Evolutionary conservation across 1,140 invertebrate genomes (phyloP).

Genomic region (Caenorhabditis remanei): DNA sequence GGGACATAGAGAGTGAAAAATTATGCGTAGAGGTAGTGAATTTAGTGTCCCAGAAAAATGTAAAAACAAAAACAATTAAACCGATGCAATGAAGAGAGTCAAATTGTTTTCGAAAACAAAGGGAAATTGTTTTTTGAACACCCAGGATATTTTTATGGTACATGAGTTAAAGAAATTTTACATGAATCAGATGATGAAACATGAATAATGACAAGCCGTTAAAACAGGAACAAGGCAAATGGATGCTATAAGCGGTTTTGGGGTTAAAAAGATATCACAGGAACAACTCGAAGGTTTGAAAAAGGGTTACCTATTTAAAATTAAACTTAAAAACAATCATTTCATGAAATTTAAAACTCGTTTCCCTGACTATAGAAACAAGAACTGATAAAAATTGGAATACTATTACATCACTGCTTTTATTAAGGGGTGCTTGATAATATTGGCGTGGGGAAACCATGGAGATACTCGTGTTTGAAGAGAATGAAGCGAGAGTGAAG

Average conservation of each 20-base stretch:
- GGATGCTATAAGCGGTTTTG: not conserved
- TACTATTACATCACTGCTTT: constrained; percentile 11
- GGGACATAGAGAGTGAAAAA: not conserved
- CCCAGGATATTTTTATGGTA: constrained; percentile 10
- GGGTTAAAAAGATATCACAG: constrained; percentile 13
- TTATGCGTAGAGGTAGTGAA: constrained; percentile 29
- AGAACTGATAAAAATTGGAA: not conserved
- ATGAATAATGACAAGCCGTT: constrained; percentile 1
- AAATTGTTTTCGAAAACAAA: not conserved
- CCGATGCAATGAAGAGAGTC: not conserved
- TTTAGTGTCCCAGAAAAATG: constrained; percentile 1
- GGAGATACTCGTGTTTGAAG: constrained; percentile 47
- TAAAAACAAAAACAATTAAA: constrained; percentile 1
- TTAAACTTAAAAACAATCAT: constrained; percentile 5
- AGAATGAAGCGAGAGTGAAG: constrained; percentile 31
- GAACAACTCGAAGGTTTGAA: constrained; percentile 32
- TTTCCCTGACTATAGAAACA: constrained; percentile 16
- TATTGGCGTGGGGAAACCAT: not conserved
- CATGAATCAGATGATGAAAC: constrained; percentile 45
- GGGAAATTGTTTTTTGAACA: not conserved
- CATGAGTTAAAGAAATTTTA: constrained; percentile 12
- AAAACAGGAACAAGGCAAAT: constrained; percentile 1
- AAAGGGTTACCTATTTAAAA: not conserved
- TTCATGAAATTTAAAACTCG: not conserved
- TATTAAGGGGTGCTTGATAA: constrained; percentile 32